phyloP scores from a whole-genome alignment of 2,113 vertebrate species.

The Mesitornis unicolor region DNA sequence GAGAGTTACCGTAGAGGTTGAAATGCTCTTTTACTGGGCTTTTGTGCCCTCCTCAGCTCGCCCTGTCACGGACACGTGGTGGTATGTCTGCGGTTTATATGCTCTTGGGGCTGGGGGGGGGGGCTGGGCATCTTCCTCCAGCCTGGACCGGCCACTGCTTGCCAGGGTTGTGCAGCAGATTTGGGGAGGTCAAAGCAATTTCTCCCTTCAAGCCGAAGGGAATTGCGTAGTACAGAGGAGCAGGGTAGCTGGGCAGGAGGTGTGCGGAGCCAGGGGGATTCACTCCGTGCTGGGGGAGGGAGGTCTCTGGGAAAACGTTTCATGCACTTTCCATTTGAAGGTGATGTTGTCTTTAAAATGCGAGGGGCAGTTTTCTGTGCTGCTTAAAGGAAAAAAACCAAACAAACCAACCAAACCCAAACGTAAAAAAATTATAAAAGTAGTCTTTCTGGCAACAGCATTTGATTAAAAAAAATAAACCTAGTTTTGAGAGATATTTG shows the following conservation, averaged over 20 bases:
- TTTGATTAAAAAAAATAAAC: background rate
- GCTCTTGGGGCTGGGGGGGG: accelerated
- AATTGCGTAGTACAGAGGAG: background rate
- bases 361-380: background rate
- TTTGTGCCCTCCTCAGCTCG: background rate
- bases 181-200: background rate
- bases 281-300: accelerated
- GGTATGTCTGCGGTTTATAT: background rate
- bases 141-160: background rate
- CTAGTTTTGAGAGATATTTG: background rate
- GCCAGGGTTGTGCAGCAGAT: background rate
- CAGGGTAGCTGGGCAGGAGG: background rate
- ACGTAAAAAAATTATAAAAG: no score
- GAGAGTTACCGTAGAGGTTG: background rate
- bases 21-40: background rate
- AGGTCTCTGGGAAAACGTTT: background rate
- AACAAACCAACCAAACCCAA: no score
- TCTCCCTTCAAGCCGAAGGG: background rate
- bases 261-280: background rate
- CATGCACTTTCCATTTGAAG: background rate
- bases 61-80: background rate
- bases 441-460: background rate
- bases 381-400: background rate
- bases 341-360: background rate
- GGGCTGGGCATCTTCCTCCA: background rate